Evolutionary conservation across 1,140 invertebrate genomes (phyloP).

Genomic region (Heterodera schachtii): DNA sequence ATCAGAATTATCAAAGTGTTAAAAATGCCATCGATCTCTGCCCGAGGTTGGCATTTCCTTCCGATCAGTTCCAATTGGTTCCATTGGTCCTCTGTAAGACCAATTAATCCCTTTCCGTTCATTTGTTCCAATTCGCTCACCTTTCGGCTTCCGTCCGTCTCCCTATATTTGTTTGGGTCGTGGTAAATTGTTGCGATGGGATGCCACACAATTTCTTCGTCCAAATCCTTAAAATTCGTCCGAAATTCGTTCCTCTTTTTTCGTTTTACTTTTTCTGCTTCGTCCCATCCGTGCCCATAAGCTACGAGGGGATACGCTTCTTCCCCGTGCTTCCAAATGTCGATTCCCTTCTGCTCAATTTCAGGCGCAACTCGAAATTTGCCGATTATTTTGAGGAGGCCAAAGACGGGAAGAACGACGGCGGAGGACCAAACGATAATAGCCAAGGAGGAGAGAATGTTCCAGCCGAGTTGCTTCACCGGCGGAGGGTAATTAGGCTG

Average conservation of each 20-base stretch:
- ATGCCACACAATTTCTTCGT: not conserved
- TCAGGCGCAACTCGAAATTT: constrained; percentile 68
- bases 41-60: not conserved
- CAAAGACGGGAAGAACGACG: constrained; percentile 68
- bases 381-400: constrained; percentile 65
- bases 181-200: constrained; percentile 21
- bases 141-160: not conserved
- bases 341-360: constrained; percentile 69
- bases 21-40: not conserved
- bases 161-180: constrained; percentile 8
- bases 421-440: constrained; percentile 69
- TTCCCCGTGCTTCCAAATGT: constrained; percentile 70
- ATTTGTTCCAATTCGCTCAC: not conserved
- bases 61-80: too few relatives aligned
- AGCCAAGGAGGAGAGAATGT: constrained; percentile 67
- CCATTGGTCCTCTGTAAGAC: constrained; percentile 14
- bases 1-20: too few relatives aligned
- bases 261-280: constrained; percentile 3
- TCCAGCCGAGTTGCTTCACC: constrained; percentile 68
- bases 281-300: constrained; percentile 67
- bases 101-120: not conserved
- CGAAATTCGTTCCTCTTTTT: too few relatives aligned
- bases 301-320: constrained; percentile 69
- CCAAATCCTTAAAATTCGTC: not conserved
- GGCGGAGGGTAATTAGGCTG: not conserved